Conservation (phyloP, 2,888 invertebrate species). For the Congeria kusceri region DNA sequence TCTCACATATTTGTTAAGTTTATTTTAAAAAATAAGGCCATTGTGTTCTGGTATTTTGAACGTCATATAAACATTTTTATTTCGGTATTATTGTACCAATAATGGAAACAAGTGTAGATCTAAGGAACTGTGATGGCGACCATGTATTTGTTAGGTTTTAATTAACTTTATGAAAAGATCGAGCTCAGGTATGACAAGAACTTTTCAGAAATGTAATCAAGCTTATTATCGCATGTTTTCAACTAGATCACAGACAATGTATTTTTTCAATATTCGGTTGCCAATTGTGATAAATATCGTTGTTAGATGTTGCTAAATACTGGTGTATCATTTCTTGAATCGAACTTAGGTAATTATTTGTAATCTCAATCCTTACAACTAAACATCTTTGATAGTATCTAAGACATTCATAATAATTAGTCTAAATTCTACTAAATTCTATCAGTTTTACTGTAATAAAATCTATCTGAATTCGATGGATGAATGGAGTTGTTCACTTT, state of each 20-base stretch:
- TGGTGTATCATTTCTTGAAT: conserved; percentile 5
- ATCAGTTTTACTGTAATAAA: too few relatives aligned
- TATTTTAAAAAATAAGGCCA: too few relatives aligned
- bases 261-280: not conserved
- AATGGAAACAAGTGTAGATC: too few relatives aligned
- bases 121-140: too few relatives aligned
- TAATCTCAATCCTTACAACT: not conserved
- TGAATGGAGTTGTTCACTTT: not conserved
- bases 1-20: too few relatives aligned
- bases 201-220: not conserved
- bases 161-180: too few relatives aligned
- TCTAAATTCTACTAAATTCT: not conserved
- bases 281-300: too few relatives aligned
- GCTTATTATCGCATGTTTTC: too few relatives aligned
- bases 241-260: not conserved
- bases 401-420: not conserved
- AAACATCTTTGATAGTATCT: not conserved
- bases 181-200: not conserved
- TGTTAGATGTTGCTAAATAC: not conserved
- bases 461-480: not conserved
- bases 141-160: too few relatives aligned
- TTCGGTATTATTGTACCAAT: too few relatives aligned
- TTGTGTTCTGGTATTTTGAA: too few relatives aligned
- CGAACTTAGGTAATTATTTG: not conserved
- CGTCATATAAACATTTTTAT: too few relatives aligned